Conservation (phyloP, 2,113 vertebrate species). For the Syngnathus floridae region DNA sequence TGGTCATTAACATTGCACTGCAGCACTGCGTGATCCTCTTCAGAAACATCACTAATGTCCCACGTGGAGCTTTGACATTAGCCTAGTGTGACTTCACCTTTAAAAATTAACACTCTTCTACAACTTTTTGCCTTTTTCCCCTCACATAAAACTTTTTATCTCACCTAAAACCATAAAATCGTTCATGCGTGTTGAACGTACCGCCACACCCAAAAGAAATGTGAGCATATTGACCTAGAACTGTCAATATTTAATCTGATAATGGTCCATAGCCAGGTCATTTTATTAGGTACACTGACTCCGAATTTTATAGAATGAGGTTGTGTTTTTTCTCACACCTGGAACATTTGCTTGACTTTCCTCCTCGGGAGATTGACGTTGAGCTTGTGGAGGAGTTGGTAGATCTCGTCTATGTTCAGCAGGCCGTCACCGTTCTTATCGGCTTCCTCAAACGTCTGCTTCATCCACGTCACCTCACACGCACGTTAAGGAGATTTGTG, state of each 20-base stretch:
- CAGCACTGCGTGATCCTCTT: not conserved
- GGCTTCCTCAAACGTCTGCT: slow-evolving; percentile 94
- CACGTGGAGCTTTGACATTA: slow-evolving; percentile 6
- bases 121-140: slow-evolving; percentile 8
- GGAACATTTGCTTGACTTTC: slow-evolving; percentile 97
- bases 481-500: slow-evolving; percentile 70
- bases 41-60: not conserved
- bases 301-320: no score
- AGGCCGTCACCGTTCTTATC: slow-evolving; percentile 95
- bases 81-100: slow-evolving; percentile 17
- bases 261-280: not conserved
- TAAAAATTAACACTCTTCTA: slow-evolving; percentile 27
- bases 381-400: slow-evolving; percentile 92
- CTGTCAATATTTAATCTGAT: not conserved
- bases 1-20: not conserved
- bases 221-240: not conserved
- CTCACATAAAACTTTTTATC: slow-evolving; percentile 18
- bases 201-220: slow-evolving; percentile 10
- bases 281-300: not conserved
- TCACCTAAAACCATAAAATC: slow-evolving; percentile 23
- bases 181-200: slow-evolving; percentile 8
- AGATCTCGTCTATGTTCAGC: slow-evolving; percentile 93
- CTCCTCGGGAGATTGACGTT: slow-evolving; percentile 94
- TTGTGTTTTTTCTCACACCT: slow-evolving; percentile 68
- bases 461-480: slow-evolving; percentile 79